Evolutionary conservation across 2,888 invertebrate genomes (phyloP).

Genomic region (Melieria picta): DNA sequence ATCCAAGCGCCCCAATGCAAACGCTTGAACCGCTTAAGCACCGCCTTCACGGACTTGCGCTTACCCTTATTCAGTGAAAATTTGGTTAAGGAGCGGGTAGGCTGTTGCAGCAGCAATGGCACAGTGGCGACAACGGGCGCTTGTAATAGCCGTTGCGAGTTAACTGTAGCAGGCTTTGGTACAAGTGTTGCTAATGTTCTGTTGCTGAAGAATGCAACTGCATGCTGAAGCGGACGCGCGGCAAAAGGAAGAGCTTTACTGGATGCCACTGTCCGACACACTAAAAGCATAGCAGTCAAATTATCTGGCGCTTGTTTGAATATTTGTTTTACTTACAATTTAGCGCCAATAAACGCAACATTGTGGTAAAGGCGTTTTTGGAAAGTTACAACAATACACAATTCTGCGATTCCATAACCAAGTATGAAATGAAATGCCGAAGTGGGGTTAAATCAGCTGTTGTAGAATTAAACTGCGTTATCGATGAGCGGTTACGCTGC

Average conservation of each 20-base stretch:
- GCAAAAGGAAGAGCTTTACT: background rate
- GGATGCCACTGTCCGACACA: conserved; percentile 44
- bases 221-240: background rate
- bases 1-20: conserved; percentile 94
- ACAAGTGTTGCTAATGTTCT: background rate
- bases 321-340: conserved; percentile 36
- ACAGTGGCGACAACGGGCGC: conserved; percentile 1
- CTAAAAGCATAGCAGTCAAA: conserved; percentile 41
- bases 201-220: background rate
- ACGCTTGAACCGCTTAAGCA: conserved; percentile 79
- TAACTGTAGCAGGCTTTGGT: background rate
- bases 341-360: no score
- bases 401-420: no score
- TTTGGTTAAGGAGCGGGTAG: conserved; percentile 74
- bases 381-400: no score
- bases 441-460: no score
- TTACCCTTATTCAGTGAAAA: conserved; percentile 79
- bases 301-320: conserved; percentile 41
- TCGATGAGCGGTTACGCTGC: no score
- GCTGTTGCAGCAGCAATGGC: conserved; percentile 31
- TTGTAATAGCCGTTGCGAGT: conserved; percentile 9
- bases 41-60: conserved; percentile 78
- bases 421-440: no score
- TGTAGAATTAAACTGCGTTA: no score
- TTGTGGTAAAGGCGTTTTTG: no score